Conservation (phyloP, 1,140 invertebrate genomes). For the Tribolium castaneum region DNA sequence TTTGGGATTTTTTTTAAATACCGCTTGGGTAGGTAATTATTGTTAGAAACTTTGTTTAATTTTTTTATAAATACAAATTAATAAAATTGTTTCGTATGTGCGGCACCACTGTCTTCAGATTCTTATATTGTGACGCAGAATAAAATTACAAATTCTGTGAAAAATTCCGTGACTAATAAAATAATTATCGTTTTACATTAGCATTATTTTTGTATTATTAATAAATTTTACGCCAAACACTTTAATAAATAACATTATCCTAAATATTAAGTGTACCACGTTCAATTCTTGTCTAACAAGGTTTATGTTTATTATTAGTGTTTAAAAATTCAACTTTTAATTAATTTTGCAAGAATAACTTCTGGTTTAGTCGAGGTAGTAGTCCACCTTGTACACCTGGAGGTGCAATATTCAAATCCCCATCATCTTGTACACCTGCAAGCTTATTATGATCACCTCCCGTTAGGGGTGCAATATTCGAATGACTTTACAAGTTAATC, state of each 20-base stretch:
- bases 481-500: slow-evolving; percentile 9
- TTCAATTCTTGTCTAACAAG: neutral
- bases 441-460: neutral
- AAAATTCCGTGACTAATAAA: neutral
- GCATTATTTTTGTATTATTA: neutral
- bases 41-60: too few species aligned
- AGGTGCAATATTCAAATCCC: neutral
- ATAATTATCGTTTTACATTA: neutral
- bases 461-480: neutral
- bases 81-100: too few species aligned
- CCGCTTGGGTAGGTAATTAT: too few species aligned
- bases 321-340: neutral
- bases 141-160: neutral
- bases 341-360: neutral
- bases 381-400: neutral
- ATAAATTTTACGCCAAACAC: neutral
- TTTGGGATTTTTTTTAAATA: too few species aligned
- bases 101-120: too few species aligned
- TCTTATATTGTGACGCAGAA: neutral
- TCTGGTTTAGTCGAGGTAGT: too few species aligned
- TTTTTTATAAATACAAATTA: too few species aligned
- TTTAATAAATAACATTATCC: neutral
- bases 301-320: neutral
- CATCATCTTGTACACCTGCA: neutral
- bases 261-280: neutral